Conservation (phyloP, 2,113 vertebrate genomes). For the Ceyx melanurus region DNA sequence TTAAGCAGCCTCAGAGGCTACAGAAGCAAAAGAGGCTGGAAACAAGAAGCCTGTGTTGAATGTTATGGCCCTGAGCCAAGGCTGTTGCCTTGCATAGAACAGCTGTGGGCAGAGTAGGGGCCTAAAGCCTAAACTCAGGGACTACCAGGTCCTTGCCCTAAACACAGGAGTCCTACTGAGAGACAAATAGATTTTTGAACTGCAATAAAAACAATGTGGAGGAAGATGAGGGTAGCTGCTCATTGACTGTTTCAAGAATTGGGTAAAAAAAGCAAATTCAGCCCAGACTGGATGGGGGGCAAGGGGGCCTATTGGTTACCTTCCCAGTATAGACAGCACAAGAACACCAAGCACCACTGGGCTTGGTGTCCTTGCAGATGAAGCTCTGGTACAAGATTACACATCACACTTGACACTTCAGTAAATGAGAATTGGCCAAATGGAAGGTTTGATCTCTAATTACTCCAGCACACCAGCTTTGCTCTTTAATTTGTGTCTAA, state of each 20-base stretch:
- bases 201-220: rapidly evolving
- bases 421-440: not conserved
- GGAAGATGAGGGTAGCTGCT: not conserved
- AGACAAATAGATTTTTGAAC: rapidly evolving
- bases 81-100: not conserved
- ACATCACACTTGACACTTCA: not conserved
- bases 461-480: not conserved
- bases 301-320: not conserved
- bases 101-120: not conserved
- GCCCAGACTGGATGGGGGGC: not conserved
- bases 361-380: rapidly evolving
- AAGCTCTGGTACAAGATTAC: not conserved
- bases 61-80: not conserved
- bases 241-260: rapidly evolving
- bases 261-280: not conserved
- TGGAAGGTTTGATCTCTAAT: not conserved
- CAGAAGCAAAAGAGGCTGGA: not conserved
- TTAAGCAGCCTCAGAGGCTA: not conserved
- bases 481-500: not conserved
- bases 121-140: not conserved
- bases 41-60: not conserved
- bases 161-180: not conserved
- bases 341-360: not conserved
- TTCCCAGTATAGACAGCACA: rapidly evolving
- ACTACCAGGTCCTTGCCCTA: not conserved